Base-by-base conservation (phyloP, 2,797 vertebrate species). In the Columba guinea region DNA sequence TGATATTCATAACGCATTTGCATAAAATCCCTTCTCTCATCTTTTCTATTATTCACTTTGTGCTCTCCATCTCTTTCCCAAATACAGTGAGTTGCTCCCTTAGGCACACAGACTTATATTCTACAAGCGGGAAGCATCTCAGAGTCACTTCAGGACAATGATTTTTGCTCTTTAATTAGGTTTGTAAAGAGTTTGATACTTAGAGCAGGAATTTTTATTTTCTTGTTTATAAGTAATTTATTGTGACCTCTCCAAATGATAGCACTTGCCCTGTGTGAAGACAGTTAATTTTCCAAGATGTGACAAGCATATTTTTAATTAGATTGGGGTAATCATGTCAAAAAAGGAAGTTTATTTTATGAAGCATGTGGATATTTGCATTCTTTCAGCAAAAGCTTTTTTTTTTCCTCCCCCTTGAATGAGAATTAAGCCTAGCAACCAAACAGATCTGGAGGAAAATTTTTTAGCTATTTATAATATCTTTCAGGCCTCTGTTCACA, bases 31-130 rank as follows among this genome's bases (percentile, higher is more conserved):
- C 70, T 16, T 70, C 58, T 96, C 92, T 94, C 88, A 82, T 93
- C 76, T 94, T 97, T 97, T 82, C 91, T 94, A 95, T 94, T 92
- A 92, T 97, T 96, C 83, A 92, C 95, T 91, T 94, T 67, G 35
- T 89, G 59, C 55, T 84, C 86, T 94, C 84, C 39, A 41, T 82
- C 64, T 92, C 90, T 67, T 92, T 85, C 87, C 56, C 67, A 56
- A 89, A 84, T 64, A 80, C 76, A 62, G 84, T 68, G 75, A 71
- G 92, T 67, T 75, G 22, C 65, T 93, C 69, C 95, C 92, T 95
- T 88, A 91, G 87, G 78, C 46, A 80, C 55, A 48, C 8, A 67
- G 46, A n/a, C 77, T 94, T 94, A 93, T 91, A 11, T 92, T 96
- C 62, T 86, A 68, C 77, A 89, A 93, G 93, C 74, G 65, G 70